Percentiles rank a stretch among this genome's conserved stretches.
Evolutionary conservation across 2,888 invertebrate genomes (phyloP).

Genomic region (Microlaimidae sp.): DNA sequence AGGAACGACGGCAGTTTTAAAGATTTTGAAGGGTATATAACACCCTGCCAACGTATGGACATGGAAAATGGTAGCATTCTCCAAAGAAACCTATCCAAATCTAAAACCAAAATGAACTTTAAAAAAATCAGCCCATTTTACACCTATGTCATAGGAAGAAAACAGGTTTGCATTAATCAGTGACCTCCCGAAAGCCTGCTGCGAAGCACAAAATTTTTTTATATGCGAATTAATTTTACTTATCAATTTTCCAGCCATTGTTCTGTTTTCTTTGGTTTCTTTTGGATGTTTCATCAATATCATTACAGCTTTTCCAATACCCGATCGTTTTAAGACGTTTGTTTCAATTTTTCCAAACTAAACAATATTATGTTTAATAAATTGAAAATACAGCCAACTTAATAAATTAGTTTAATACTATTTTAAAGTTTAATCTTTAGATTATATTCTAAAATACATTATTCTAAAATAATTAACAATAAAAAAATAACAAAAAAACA

Average conservation of each 20-base stretch:
- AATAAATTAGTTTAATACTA: neutral
- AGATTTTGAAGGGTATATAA: no score
- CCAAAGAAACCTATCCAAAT: no score
- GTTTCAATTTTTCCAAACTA: constrained; percentile 65
- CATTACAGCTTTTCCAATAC: constrained; percentile 97
- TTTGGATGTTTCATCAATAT: constrained; percentile 95
- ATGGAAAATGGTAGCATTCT: no score
- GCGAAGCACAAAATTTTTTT: no score
- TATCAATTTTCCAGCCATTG: constrained; percentile 72
- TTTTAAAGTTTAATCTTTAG: neutral
- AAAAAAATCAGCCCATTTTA: neutral
- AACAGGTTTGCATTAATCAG: no score
- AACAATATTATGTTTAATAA: constrained; percentile 23
- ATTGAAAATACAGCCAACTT: neutral
- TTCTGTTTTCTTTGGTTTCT: constrained; percentile 79
- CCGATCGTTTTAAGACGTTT: constrained; percentile 83
- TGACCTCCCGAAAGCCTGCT: no score
- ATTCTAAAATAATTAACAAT: neutral
- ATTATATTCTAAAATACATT: neutral
- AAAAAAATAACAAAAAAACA: no score
- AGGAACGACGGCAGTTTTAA: no score
- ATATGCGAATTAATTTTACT: constrained; percentile 46
- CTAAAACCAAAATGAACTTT: neutral
- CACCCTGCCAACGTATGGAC: no score
- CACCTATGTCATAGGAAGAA: no score